A percentile compares a stretch with the other conserved stretches of the same genome.
Evolutionary conservation across 2,797 vertebrate species (phyloP).

Genomic region (Gobio occitaniae): DNA sequence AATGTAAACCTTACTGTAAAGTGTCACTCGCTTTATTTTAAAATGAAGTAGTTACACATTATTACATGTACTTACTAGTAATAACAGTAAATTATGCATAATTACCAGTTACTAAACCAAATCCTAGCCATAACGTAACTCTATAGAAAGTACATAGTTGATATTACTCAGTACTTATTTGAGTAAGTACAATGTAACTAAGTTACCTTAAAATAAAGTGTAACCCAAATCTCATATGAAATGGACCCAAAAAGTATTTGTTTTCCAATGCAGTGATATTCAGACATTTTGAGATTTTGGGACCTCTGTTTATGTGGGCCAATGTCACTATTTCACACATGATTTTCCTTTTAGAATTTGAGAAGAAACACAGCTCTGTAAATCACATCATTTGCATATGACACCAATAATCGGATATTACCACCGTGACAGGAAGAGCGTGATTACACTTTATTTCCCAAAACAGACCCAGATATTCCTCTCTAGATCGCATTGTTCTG

Average conservation of each 20-base stretch:
- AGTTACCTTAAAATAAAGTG: no score
- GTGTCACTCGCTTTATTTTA: no score
- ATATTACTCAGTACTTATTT: no score
- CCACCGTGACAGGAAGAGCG: slow-evolving; percentile 10
- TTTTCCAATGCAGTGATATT: slow-evolving; percentile 1
- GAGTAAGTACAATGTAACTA: no score
- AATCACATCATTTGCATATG: slow-evolving; percentile 19
- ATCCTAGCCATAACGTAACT: no score
- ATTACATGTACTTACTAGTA: no score
- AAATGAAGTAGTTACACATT: no score
- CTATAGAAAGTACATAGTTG: no score
- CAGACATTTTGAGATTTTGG: not conserved
- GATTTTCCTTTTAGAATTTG: not conserved
- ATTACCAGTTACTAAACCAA: no score
- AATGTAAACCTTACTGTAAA: no score
- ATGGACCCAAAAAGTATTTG: not conserved
- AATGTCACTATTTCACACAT: not conserved
- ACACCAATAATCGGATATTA: slow-evolving; percentile 41
- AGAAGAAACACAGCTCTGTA: not conserved
- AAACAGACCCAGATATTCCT: slow-evolving; percentile 27
- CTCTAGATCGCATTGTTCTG: slow-evolving; percentile 32
- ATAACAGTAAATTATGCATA: no score
- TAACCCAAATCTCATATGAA: not conserved
- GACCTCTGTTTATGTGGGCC: not conserved
- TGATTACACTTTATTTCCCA: slow-evolving; percentile 43